Base-by-base conservation (phyloP, 2,113 vertebrate genomes). In the Channa maculata region DNA sequence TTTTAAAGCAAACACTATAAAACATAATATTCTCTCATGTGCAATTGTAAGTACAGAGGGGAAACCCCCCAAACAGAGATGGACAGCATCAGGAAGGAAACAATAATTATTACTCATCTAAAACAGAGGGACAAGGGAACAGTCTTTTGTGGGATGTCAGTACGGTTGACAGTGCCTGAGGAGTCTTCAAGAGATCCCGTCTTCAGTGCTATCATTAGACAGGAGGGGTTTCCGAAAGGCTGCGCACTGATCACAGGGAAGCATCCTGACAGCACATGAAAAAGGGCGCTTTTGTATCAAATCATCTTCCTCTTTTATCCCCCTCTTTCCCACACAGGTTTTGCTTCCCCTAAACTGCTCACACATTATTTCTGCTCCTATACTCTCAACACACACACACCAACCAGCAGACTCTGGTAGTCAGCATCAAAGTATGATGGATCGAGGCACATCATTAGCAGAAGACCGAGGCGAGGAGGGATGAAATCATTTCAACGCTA, bases 341-440 rank as follows among this genome's bases (percentile, higher is more conserved):
- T 44, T 53, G 39, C 76, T 54, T 69, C 37, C 63, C 57, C 62
- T 64, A 84, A 87, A 85, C 84, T 72, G 65, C 70, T 84, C 77
- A 6, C 57, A 75, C 71, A 54, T 61, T 46, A 80, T 60, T 69
- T 59, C 63, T 57, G 49, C 52, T 65, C 13, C 63, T 39, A 13
- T 6, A 10, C 58, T 53, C 62, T 53, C 58, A 61, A 38, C 64
- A 57, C 65, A 73, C 71, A 52, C 70, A 62, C 45, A 61, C 65
- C 12, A 48, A 53, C 44, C 14, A 50, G 51, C 51, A 43, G 41
- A 65, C 64, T 54, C 65, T 53, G 77, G 38, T 74, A 87, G 75
- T 90, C 81, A 10, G 90, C 90, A 93, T 93, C 91, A 93, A 94
- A 93, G 91, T 37, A 4, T 45, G 72, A 80, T 70, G 83, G 77